Evolutionary conservation across 2,113 vertebrate genomes (phyloP), one percentile per base, ranked within the genome.

Genomic region (Sylvietta virens): DNA sequence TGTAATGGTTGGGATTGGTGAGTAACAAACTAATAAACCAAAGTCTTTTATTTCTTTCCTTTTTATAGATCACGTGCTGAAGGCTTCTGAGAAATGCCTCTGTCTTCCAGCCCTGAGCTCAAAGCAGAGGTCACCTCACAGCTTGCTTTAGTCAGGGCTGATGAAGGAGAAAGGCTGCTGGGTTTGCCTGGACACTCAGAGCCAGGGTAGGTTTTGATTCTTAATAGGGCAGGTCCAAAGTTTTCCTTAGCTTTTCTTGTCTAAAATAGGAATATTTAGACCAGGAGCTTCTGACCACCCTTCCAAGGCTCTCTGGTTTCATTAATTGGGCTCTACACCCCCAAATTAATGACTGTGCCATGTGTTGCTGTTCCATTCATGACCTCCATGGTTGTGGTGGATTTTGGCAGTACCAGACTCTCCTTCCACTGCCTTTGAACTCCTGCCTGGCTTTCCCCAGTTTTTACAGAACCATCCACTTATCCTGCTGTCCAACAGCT

Each of bases 11-110:
- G 71, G 56, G 80, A 50, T 56, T 56, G 79, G 69, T 81, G 67
- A 92, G 66, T 67, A 95, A 72, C 67, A 88, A 77, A 44, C 85
- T 86, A 93, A 88, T 92, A 88, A 94, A 81, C 87, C 78, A 22
- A 66, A 85, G 66, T 61, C 30, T 92, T 86, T 81, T 50, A 50
- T 89, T 85, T 91, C 39, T 82, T 78, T 44, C 81, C 42, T 90
- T 80, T 76, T 83, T 82, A 81, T 51, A 58, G 50, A 24, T 58
- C 1, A 2, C 1, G 3, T 74, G 50, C 37, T 81, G 84, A 69
- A 92, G 70, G 53, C 42, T 89, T 85, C 78, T 90, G 37, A 83
- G 58, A 61, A 87, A 31, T 65, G 73, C 23, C 44, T 70, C 39
- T 79, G 69, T 84, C 61, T 82, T 58, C 45, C 31, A 72, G 61